Evolutionary conservation across 1,140 invertebrate genomes (phyloP), one percentile per base, ranked within the genome.

Genomic region (Leptoteleia sp.): DNA sequence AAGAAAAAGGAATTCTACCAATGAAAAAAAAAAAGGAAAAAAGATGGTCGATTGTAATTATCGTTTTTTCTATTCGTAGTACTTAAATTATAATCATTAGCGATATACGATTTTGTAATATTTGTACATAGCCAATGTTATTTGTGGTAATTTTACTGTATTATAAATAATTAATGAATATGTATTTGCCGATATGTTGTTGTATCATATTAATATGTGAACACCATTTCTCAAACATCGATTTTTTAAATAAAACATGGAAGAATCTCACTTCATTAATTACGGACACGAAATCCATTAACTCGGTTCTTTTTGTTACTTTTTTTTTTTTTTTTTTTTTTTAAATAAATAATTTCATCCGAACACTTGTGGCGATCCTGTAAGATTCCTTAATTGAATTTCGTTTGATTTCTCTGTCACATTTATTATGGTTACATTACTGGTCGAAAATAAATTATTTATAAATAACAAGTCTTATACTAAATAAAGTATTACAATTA

Each of bases 181-280:
- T 83, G 68, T 82, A 79, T 82, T 81, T 87, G 81, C 80, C 83
- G 83, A 87, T 87, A 85, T 83, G 82, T 88, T 86, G 84, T 87
- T 86, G 85, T 87, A 87, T 75, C 81, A 88, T 86, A 87, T 87
- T 87, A 87, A 85, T 88, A 78, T 65, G 86, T 87, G 85, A 88
- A 87, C 85, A 88, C 87, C 86, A 87, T 88, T 88, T 88, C 85
- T 88, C 86, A 88, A 78, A 88, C 87, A 88, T 88, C 87, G 87
- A 88, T 88, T 88, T 88, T 88, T 85, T 85, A 85, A 88, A 88
- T 86, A 87, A 87, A 86, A 87, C 79, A 80, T 70, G 79, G 81
- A 85, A 82, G 68, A 83, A 82, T 83, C 75, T 85, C 82, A 84
- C 75, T 85, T 84, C 75, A 55, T 78, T 78, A 64, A 70, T 76